A percentile compares a stretch with the other conserved stretches of the same genome.
Conservation (phyloP, 1,140 invertebrate genomes). For the Pachypsylla venusta region DNA sequence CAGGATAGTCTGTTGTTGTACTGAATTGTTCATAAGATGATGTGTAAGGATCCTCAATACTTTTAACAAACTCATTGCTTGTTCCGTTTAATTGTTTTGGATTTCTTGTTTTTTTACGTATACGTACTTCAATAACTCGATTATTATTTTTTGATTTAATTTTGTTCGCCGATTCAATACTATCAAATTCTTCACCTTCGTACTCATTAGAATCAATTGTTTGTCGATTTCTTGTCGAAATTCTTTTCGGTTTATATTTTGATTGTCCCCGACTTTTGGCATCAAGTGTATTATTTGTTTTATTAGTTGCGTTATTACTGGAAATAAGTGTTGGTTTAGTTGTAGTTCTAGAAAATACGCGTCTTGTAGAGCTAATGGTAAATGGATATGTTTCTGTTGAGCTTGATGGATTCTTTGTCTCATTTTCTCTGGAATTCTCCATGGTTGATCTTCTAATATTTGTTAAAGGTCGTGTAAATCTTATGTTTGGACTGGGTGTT, state of each 20-base stretch:
- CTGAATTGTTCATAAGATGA: background rate
- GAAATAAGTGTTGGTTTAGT: background rate
- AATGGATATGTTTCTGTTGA: background rate
- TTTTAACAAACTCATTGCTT: background rate
- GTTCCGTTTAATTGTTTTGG: conserved; percentile 1
- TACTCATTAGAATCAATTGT: conserved; percentile 4
- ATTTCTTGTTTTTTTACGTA: background rate
- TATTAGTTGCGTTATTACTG: background rate
- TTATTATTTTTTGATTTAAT: background rate
- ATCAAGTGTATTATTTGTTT: background rate
- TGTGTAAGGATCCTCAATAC: background rate
- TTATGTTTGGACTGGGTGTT: background rate
- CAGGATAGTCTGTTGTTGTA: background rate
- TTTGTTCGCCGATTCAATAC: background rate
- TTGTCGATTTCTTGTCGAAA: background rate
- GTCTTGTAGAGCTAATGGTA: background rate
- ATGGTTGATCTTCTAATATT: conserved; percentile 5
- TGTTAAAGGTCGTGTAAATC: background rate
- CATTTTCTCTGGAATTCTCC: conserved; percentile 1
- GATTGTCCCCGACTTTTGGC: background rate
- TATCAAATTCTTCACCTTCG: background rate
- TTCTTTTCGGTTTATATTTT: background rate
- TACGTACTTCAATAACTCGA: background rate
- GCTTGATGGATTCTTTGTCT: background rate
- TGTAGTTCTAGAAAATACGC: background rate